Base-by-base conservation (phyloP, 2,888 invertebrate species). In the Troides helena region DNA sequence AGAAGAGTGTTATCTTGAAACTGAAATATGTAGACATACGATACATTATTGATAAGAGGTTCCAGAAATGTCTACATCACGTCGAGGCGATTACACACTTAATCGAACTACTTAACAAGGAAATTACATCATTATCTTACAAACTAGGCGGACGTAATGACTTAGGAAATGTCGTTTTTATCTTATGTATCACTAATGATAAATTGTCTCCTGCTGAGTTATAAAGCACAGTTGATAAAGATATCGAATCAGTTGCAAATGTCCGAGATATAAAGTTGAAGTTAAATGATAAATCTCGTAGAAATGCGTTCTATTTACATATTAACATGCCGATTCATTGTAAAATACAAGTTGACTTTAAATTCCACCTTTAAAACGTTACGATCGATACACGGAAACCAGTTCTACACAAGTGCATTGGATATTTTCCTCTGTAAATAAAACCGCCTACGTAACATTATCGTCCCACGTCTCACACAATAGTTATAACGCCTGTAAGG, bases 401-500 rank as follows among this genome's bases (percentile, higher is more conserved):
- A 78, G 80, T 80, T 81, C 80, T 77, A 74, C 81, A 80, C 81
- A 85, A 84, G 85, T 84, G 83, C 77, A 75, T 77, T 79, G 78
- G 80, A 82, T 82, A 82, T 81, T 79, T 83, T 80, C 80, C 82
- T 87, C 85, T 85, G 90, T 90, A 89, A 87, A 88, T 87, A 88
- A 83, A 70, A 80, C 82, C 79, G 71, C 89, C 89, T 86, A 89
- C 90, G 82, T 83, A 69, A 76, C 79, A 80, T 82, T 84, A 85
- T 82, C 84, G 76, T 74, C 87, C 87, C 81, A 87, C 88, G 84
- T 81, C 65, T 77, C 77, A 85, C 84, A 84, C 84, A 85, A 87
- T 84, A 87, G 84, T 85, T 86, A 85, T 86, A 86, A 79, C 76
- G 76, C 73, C 77, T 75, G 75, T 76, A 76, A 75, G 81, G 82